Percentiles rank a stretch among this genome's conserved stretches.
Conservation (phyloP, 2,797 vertebrate species). For the Ibycter americanus region DNA sequence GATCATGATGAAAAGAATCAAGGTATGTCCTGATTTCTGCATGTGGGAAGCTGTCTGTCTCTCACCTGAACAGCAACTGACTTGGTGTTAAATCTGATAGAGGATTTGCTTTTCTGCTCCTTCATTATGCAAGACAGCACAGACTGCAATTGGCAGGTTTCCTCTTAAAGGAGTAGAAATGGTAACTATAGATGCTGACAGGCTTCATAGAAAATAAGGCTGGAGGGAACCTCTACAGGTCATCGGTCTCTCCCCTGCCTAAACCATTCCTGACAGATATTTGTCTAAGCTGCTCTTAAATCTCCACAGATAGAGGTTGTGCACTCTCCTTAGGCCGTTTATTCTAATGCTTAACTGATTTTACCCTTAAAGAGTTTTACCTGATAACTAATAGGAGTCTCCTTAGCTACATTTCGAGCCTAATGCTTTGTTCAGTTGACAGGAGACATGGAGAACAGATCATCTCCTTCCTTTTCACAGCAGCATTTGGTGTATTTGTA, state of each 20-base stretch:
- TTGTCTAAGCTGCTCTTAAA: not conserved
- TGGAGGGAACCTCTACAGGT: not conserved
- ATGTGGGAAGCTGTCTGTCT: not conserved
- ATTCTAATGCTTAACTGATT: not conserved
- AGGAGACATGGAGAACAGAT: not conserved
- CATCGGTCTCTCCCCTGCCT: not conserved
- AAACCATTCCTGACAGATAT: not conserved
- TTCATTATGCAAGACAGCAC: not conserved
- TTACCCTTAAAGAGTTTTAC: not conserved
- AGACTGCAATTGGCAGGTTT: rapidly evolving
- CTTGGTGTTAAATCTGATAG: not conserved
- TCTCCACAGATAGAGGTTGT: not conserved
- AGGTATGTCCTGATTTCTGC: conserved; percentile 76
- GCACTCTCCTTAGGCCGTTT: not conserved
- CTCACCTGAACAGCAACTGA: not conserved
- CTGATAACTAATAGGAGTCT: not conserved
- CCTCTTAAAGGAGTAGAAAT: not conserved
- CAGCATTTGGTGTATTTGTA: not conserved
- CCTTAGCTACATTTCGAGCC: not conserved
- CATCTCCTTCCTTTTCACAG: not conserved
- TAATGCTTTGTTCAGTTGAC: not conserved
- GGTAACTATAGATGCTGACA: not conserved
- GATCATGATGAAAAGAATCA: conserved; percentile 80
- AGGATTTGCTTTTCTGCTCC: not conserved
- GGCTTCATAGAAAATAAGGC: not conserved